Evolutionary conservation across 1,140 invertebrate genomes (phyloP), one percentile per base, ranked within the genome.

Genomic region (Conus betulinus): DNA sequence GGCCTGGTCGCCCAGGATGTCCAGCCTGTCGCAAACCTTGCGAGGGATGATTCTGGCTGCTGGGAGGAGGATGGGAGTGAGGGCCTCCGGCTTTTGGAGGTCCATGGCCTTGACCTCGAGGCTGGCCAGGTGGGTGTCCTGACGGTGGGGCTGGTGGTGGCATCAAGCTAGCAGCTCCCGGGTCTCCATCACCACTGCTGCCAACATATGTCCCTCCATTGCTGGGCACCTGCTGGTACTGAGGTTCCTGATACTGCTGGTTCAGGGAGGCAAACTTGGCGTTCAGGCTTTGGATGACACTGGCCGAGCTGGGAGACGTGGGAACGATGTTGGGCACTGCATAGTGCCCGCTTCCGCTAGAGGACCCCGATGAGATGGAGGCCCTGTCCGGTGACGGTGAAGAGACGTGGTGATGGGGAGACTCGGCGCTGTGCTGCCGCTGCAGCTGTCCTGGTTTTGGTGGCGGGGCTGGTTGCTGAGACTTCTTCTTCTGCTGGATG

Each of bases 211-310:
- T 88, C 25, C n/a, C 78, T 11, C 57, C 57, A 23, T 88, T 83
- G 27, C 25, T 11, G 25, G 53, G 74, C 74, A 60, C 25, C 52
- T 81, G 82, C 86, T 86, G 88, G 89, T 83, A 88, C 27, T 52
- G 55, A 4, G 52, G 79, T 20, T 87, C 86, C 60, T 89, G 89
- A 23, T 83, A 87, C 84, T 88, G 89, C 84, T 79, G 85, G 60
- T 88, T 86, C 5, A 90, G 90, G 51, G 91, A 90, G 25, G 97
- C 96, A 89, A 98, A 95, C 90, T 97, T 98, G 7, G 97, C 97
- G 91, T 97, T 97, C 74, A 98, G 94, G 91, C 97, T 97, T 94
- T 97, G 97, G 76, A 97, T 95, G 94, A 97, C 97, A 87, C 96
- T 96, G 60, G 87, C 88, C 5, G 63, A 74, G 20, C 85, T 79